A percentile compares a stretch with the other conserved stretches of the same genome.
These are phyloP conservation scores for Acleris literana DNA, from an alignment of 2,888 invertebrate species.

Conservation along the genomic window DNA sequence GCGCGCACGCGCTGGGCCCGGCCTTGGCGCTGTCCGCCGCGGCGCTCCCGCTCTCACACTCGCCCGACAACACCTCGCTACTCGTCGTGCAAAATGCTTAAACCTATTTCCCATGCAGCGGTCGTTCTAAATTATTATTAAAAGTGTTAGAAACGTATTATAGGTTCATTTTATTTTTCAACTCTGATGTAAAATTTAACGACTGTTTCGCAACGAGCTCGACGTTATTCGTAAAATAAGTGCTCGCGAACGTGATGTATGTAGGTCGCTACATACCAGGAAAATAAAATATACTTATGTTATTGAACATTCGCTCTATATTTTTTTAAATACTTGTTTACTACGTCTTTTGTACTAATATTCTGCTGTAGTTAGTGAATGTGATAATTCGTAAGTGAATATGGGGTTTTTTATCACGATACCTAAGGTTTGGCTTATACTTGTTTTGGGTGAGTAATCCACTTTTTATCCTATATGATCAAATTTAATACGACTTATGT, in stretches of 20 bases:
- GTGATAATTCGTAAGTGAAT: constrained; percentile 30
- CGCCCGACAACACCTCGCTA: constrained; percentile 66
- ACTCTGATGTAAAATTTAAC: constrained; percentile 14
- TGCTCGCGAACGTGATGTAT: constrained; percentile 16
- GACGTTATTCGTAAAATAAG: constrained; percentile 18
- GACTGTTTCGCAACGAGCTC: constrained; percentile 19
- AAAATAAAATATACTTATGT: constrained; percentile 20
- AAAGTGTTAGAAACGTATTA: constrained; percentile 19
- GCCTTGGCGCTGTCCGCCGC: constrained; percentile 75
- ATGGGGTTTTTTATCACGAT: constrained; percentile 31
- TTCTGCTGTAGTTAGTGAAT: constrained; percentile 15
- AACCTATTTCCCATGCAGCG: constrained; percentile 26
- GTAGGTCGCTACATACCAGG: constrained; percentile 8
- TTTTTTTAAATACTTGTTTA: constrained; percentile 13
- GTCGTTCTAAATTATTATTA: constrained; percentile 4
- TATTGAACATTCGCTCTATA: constrained; percentile 9
- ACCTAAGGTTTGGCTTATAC: constrained; percentile 25
- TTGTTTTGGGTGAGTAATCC: constrained; percentile 26
- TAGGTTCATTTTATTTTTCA: constrained; percentile 10
- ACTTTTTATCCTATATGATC: background rate
- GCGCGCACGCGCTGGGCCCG: constrained; percentile 87
- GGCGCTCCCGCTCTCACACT: constrained; percentile 46
- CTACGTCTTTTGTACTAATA: constrained; percentile 10
- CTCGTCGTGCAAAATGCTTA: constrained; percentile 63
- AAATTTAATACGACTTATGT: background rate